Conservation (phyloP, 2,113 vertebrate genomes). For the Pachypanchax playfairii region DNA sequence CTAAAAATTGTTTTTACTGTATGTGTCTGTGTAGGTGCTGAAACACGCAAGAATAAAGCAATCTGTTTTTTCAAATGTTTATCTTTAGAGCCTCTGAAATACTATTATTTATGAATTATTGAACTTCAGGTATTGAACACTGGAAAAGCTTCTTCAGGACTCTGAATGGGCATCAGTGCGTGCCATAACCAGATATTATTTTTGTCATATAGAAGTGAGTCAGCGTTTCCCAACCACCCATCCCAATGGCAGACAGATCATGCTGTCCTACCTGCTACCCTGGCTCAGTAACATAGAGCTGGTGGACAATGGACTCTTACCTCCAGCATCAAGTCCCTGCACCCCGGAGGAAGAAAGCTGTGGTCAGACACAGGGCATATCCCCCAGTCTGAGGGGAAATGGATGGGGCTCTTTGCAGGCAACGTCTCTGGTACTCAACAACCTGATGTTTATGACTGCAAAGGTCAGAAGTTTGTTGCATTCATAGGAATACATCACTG, state of each 20-base stretch:
- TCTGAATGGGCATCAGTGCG: neutral
- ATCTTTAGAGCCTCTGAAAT: neutral
- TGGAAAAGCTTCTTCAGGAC: neutral
- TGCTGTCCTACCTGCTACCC: constrained; percentile 95
- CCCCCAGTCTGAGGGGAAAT: constrained; percentile 88
- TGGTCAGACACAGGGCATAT: constrained; percentile 80
- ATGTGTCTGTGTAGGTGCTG: neutral
- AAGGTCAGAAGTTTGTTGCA: constrained; percentile 80
- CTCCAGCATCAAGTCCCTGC: constrained; percentile 91
- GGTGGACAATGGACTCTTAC: constrained; percentile 92
- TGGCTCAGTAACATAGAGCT: constrained; percentile 98
- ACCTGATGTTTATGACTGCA: constrained; percentile 99
- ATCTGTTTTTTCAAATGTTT: neutral
- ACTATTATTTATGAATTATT: neutral
- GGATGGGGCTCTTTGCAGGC: constrained; percentile 98
- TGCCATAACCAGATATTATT: neutral
- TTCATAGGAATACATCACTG: neutral
- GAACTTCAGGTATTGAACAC: too few relatives aligned
- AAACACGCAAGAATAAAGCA: neutral
- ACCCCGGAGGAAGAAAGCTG: constrained; percentile 90
- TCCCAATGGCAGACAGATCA: constrained; percentile 94
- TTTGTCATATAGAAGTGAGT: constrained; percentile 86
- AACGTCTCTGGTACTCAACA: constrained; percentile 95
- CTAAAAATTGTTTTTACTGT: neutral
- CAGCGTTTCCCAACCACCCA: constrained; percentile 96